These are phyloP conservation scores for Danio jaintianensis DNA, from an alignment of 2,797 vertebrate genomes.

Conservation along the genomic window DNA sequence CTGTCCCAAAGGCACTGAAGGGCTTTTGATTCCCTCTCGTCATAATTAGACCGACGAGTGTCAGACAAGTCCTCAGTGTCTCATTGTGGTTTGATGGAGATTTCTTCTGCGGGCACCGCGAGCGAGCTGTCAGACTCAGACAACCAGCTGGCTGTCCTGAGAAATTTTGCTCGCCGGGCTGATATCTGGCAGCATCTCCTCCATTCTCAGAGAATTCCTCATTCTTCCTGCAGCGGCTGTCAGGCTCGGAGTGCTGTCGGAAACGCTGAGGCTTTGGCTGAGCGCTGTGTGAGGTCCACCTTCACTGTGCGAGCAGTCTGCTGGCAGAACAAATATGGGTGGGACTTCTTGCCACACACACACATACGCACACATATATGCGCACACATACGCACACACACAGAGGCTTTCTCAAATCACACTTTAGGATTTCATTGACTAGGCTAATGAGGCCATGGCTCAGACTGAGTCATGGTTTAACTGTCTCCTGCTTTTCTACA, in stretches of 20 bases:
- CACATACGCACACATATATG: constrained; percentile 51
- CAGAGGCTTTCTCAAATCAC: constrained; percentile 34
- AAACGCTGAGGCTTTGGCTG: constrained; percentile 59
- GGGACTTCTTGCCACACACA: constrained; percentile 31
- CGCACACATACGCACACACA: constrained; percentile 49
- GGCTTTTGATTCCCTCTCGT: constrained; percentile 35
- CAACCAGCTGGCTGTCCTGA: constrained; percentile 47
- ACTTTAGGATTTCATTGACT: constrained; percentile 55
- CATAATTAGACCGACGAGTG: constrained; percentile 32
- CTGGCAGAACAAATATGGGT: constrained; percentile 70
- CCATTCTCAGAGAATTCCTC: constrained; percentile 55
- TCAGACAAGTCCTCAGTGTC: constrained; percentile 34
- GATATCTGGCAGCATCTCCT: constrained; percentile 50
- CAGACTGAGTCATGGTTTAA: constrained; percentile 56
- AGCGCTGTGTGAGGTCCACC: constrained; percentile 70
- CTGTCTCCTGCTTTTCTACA: constrained; percentile 33
- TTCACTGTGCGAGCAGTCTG: constrained; percentile 62
- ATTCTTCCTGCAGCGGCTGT: constrained; percentile 54
- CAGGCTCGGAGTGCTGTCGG: constrained; percentile 54
- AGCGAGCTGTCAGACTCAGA: constrained; percentile 37
- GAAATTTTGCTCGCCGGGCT: constrained; percentile 47
- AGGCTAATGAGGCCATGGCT: constrained; percentile 58
- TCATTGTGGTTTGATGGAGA: constrained; percentile 45
- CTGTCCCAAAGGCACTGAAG: constrained; percentile 36
- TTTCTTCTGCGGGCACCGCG: constrained; percentile 28